Percentiles rank a stretch among this genome's conserved stretches.
phyloP scores from a whole-genome alignment of 1,140 invertebrate species.

The Papilio xuthus region DNA sequence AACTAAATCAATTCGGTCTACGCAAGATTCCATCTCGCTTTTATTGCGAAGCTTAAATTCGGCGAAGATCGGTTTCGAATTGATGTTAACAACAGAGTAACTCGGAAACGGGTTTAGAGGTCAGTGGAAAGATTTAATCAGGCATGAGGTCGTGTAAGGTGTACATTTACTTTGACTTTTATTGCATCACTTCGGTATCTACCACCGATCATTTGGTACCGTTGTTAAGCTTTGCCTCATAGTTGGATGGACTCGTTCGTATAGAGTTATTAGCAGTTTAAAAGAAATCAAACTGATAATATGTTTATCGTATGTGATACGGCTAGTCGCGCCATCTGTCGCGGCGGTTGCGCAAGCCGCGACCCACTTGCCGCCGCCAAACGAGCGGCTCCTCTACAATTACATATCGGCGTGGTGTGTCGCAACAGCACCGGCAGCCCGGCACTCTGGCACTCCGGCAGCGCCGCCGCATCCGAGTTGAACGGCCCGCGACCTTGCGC shows the following conservation, averaged over 20 bases:
- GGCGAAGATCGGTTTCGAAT: slow-evolving; percentile 16
- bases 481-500: slow-evolving; percentile 77
- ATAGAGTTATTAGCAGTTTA: neutral
- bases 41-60: neutral
- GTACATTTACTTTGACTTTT: slow-evolving; percentile 10
- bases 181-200: slow-evolving; percentile 4
- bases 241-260: neutral
- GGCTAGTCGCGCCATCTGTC: slow-evolving; percentile 73
- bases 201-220: neutral
- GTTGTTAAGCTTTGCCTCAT: neutral
- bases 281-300: slow-evolving; percentile 21
- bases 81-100: slow-evolving; percentile 25
- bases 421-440: slow-evolving; percentile 53
- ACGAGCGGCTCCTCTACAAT: slow-evolving; percentile 76
- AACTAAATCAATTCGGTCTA: neutral
- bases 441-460: slow-evolving; percentile 52
- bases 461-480: slow-evolving; percentile 78
- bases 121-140: slow-evolving; percentile 31
- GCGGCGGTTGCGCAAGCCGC: slow-evolving; percentile 70
- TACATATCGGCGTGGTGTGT: slow-evolving; percentile 73
- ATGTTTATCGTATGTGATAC: slow-evolving; percentile 51
- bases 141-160: slow-evolving; percentile 6
- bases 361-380: slow-evolving; percentile 79
- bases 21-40: neutral
- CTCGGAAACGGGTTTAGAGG: slow-evolving; percentile 38